Evolutionary conservation across 2,888 invertebrate genomes (phyloP), one percentile per base, ranked within the genome.

Genomic region (Coenonympha glycerion): DNA sequence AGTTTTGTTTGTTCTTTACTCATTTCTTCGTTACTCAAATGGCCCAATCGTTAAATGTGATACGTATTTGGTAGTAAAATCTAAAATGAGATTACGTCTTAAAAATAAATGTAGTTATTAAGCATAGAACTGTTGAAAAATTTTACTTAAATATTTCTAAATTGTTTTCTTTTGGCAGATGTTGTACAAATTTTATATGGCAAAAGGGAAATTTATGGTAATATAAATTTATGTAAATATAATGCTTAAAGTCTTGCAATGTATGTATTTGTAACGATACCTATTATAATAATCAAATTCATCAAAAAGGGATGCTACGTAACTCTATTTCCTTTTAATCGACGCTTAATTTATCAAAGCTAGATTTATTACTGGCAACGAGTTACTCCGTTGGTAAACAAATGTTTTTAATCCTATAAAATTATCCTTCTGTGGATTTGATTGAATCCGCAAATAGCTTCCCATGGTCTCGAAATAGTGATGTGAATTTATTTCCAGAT

Each of bases 361-460:
- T 50, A 56, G 53, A 56, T 56, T 56, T 53, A 56, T 56, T 53
- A 47, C 47, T 53, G 56, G 56, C 53, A 50, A 55, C 49, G 55
- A 56, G 56, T 53, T 56, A 50, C 47, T 51, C 37, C 45, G 50
- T 45, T 44, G 56, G 52, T 59, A 59, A 67, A 72, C 69, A 69
- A 73, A 71, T 68, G 66, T 69, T 75, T 72, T 69, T 60, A 76
- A 69, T 57, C 70, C 65, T 71, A 77, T 79, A 75, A 74, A 72
- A 81, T 76, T 74, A 79, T 72, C 69, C 75, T 79, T 79, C 69
- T 72, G 76, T 72, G 71, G 76, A 78, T 80, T 83, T 83, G 83
- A 85, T 86, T 82, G 78, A 82, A 82, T 77, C 79, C 78, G 77
- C 83, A 82, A 83, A 84, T 81, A 81, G 76, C 76, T 81, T 84